phyloP scores from a whole-genome alignment of 2,888 invertebrate species.

The Pilophorus perplexus region DNA sequence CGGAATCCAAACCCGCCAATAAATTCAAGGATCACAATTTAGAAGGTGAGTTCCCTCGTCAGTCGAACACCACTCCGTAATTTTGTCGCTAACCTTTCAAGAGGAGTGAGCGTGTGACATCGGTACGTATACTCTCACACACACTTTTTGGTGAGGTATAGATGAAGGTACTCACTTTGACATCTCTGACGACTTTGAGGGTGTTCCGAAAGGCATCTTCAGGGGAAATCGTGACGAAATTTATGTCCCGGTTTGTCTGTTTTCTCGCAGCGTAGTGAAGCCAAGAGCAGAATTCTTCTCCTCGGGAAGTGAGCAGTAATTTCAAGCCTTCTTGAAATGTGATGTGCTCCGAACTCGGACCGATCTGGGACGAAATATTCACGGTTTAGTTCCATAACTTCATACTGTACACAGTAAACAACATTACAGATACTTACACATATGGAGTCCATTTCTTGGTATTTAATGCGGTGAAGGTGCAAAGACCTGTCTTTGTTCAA shows the following conservation, averaged over 20 bases:
- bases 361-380: constrained; percentile 10
- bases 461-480: constrained; percentile 18
- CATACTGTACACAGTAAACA: too few species aligned
- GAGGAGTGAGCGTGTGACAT: too few species aligned
- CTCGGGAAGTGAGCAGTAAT: constrained; percentile 24
- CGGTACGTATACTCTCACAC: too few species aligned
- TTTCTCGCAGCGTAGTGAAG: constrained; percentile 14
- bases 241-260: constrained; percentile 1
- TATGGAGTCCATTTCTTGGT: constrained; percentile 27
- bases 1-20: too few species aligned
- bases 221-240: constrained; percentile 32
- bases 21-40: too few species aligned
- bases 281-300: constrained; percentile 40
- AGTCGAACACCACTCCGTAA: too few species aligned
- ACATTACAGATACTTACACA: constrained; percentile 13
- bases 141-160: too few species aligned
- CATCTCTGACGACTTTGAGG: not conserved
- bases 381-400: too few species aligned
- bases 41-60: too few species aligned
- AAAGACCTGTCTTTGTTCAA: constrained; percentile 2
- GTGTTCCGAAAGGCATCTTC: constrained; percentile 15
- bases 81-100: too few species aligned
- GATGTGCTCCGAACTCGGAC: constrained; percentile 35
- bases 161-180: constrained; percentile 27
- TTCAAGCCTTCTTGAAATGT: constrained; percentile 19